Percentiles rank a stretch among this genome's conserved stretches.
These are phyloP conservation scores for Cephus pulcher DNA, from an alignment of 2,888 invertebrate species.

Conservation along the genomic window DNA sequence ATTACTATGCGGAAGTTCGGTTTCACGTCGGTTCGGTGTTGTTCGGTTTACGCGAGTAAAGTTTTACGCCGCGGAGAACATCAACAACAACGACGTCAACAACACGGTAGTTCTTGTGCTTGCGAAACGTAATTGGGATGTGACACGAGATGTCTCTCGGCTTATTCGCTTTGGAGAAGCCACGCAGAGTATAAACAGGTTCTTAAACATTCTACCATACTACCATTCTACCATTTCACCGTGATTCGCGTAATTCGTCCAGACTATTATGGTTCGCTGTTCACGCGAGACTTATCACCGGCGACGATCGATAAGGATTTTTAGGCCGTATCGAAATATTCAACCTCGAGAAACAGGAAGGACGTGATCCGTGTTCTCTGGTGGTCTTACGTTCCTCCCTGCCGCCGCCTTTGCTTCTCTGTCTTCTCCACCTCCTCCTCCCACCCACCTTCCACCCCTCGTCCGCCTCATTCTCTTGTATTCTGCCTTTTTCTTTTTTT, in stretches of 20 bases:
- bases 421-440: too few species aligned
- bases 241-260: background rate
- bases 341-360: too few species aligned
- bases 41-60: background rate
- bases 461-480: slow-evolving; percentile 37
- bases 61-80: background rate
- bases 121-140: slow-evolving; percentile 9
- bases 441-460: slow-evolving; percentile 34
- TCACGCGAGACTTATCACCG: too few species aligned
- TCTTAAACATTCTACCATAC: slow-evolving; percentile 3
- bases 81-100: background rate
- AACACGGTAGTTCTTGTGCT: slow-evolving; percentile 6
- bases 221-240: background rate
- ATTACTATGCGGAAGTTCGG: slow-evolving; percentile 7
- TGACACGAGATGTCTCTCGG: slow-evolving; percentile 9
- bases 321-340: too few species aligned
- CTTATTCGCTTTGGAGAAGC: slow-evolving; percentile 6
- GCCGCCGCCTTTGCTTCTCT: too few species aligned
- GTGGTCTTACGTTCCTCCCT: too few species aligned
- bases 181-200: slow-evolving; percentile 9
- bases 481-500: slow-evolving; percentile 17
- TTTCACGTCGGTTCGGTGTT: background rate
- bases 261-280: too few species aligned
- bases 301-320: too few species aligned
- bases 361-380: too few species aligned